Conservation (phyloP, 92 coral and sea anemone species). For the Diadumene lineata region DNA sequence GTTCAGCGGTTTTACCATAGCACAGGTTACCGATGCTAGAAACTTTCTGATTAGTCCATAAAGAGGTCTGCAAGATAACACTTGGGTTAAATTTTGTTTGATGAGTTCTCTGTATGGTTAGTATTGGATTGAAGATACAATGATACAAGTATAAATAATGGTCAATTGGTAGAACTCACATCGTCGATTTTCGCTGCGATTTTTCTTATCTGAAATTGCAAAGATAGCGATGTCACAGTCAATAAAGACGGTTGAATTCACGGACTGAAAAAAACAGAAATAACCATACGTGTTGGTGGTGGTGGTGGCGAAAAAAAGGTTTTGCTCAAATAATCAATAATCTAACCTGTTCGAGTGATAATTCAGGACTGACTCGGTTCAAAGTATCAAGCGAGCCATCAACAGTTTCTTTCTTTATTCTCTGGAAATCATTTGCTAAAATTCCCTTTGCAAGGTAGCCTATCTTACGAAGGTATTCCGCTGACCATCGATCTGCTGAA, state of each 20-base stretch:
- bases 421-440: background rate
- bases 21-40: slow-evolving; percentile 3
- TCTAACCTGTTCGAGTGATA: slow-evolving; percentile 20
- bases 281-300: background rate
- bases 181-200: slow-evolving; percentile 4
- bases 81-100: too few relatives aligned
- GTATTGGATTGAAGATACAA: background rate
- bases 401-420: background rate
- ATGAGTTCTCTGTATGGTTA: too few relatives aligned
- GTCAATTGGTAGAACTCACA: background rate
- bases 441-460: slow-evolving; percentile 15
- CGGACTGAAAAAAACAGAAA: background rate
- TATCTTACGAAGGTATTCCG: slow-evolving; percentile 4
- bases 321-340: background rate
- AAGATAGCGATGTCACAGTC: too few relatives aligned
- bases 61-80: background rate
- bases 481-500: background rate
- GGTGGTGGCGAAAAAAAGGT: background rate
- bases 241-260: background rate
- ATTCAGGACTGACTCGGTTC: background rate
- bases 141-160: background rate
- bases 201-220: slow-evolving; percentile 4
- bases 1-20: slow-evolving; percentile 2
- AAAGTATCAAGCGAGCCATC: slow-evolving; percentile 2
- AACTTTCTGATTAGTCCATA: background rate